phyloP scores from a whole-genome alignment of 2,113 vertebrate species.

The Gallinago media region DNA sequence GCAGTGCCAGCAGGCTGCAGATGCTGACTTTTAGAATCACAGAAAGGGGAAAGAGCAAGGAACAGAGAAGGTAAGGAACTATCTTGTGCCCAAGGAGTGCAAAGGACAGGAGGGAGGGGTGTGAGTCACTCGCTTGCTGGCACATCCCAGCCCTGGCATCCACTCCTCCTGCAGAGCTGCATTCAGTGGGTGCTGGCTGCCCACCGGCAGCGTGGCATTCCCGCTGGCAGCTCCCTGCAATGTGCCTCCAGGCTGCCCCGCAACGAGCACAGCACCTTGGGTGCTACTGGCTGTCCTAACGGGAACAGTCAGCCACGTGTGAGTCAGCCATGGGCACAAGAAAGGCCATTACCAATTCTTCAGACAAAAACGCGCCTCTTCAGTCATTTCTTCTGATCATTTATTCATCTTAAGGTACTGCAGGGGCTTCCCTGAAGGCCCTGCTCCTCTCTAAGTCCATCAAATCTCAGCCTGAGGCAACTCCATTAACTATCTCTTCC shows the following conservation, averaged over 20 bases:
- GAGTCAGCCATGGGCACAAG: not conserved
- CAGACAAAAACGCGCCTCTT: not conserved
- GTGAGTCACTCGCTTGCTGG: rapidly evolving
- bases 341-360: not conserved
- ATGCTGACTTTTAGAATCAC: not conserved
- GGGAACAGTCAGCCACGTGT: not conserved
- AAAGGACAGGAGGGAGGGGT: not conserved
- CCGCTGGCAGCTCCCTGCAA: not conserved
- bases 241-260: not conserved
- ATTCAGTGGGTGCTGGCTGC: not conserved
- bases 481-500: not conserved
- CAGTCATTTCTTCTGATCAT: not conserved
- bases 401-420: not conserved
- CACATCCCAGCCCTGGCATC: not conserved
- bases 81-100: not conserved
- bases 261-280: not conserved
- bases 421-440: not conserved
- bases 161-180: not conserved
- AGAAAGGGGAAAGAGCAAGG: not conserved
- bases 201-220: not conserved
- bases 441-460: not conserved
- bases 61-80: not conserved
- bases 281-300: rapidly evolving
- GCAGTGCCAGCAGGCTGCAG: not conserved
- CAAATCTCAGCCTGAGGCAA: not conserved